Conservation (phyloP, 2,888 invertebrate genomes). For the Liopterus haemorrhoidalis region DNA sequence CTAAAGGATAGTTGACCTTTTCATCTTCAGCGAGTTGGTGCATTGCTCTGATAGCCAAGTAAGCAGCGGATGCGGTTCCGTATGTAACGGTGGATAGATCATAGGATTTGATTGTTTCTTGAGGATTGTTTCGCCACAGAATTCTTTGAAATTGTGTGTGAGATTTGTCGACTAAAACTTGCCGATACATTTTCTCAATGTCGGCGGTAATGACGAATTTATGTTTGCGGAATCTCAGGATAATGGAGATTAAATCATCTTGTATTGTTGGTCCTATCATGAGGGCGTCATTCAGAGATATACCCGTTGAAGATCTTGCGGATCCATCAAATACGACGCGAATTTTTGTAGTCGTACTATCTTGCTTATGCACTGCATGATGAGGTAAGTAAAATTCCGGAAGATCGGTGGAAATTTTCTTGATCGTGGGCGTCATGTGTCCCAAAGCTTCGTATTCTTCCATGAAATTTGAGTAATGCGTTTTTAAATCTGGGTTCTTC, state of each 20-base stretch:
- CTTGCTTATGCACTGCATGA: conserved; percentile 17
- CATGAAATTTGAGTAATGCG: conserved; percentile 18
- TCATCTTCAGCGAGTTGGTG: conserved; percentile 21
- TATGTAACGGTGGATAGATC: conserved; percentile 25
- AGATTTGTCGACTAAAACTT: conserved; percentile 26
- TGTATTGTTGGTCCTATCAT: conserved; percentile 8
- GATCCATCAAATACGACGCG: conserved; percentile 20
- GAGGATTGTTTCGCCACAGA: conserved; percentile 25
- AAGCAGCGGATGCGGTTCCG: conserved; percentile 26
- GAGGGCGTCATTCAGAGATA: conserved; percentile 9
- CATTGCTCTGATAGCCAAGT: conserved; percentile 24
- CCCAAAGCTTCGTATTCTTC: conserved; percentile 17
- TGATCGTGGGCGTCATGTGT: no score
- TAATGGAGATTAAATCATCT: conserved; percentile 8
- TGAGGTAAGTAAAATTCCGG: conserved; percentile 18
- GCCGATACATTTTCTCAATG: conserved; percentile 33
- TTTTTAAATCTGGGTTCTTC: conserved; percentile 3
- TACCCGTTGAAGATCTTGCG: conserved; percentile 3
- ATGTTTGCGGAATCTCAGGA: conserved; percentile 8
- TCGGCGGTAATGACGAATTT: conserved; percentile 27
- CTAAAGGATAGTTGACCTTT: conserved; percentile 18
- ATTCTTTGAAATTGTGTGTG: conserved; percentile 28
- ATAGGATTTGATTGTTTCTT: conserved; percentile 17
- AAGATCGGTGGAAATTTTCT: neutral
- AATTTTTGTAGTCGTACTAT: conserved; percentile 18